Base-by-base conservation (phyloP, 2,888 invertebrate genomes). In the Eulithis testata region DNA sequence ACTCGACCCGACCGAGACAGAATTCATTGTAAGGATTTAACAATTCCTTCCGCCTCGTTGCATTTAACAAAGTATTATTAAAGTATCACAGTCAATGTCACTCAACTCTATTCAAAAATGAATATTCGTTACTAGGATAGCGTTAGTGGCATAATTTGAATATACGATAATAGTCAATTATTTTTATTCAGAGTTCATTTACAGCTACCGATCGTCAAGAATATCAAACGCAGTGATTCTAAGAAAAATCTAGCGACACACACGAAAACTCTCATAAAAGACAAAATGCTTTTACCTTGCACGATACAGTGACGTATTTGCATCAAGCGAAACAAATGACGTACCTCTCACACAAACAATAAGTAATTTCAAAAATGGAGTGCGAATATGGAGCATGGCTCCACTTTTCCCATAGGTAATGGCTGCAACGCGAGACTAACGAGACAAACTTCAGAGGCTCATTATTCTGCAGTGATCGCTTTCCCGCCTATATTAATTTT, bases 21-120 rank as follows among this genome's bases (percentile, higher is more conserved):
- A 83, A 76, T 79, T 82, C 79, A 90, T 91, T 92, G 89, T 91
- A 78, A 85, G 86, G 85, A 86, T 89, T 90, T 89, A 90, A 91
- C 88, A 90, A 91, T 91, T 90, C 88, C 87, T 87, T 83, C 80
- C 89, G 89, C 84, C 85, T 85, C 86, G 89, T 87, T 91, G 89
- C 92, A 89, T 90, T 87, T 87, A 86, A 86, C 85, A 83, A 82
- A 85, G 85, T 89, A 88, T 89, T 91, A 90, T 91, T 91, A 91
- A 91, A 92, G 91, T 84, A 90, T 88, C 81, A 92, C 91, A 92
- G 91, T 91, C 90, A 91, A 86, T 90, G 88, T 90, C 90, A 40
- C 40, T 40, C 40, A 89, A 88, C 86, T 88, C 90, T 88, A 87
- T 90, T 92, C 90, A 90, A 40, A 82, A 87, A 89, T 88, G 90